phyloP scores from a whole-genome alignment of 2,888 invertebrate genomes.

The Drosophila infuscata region DNA sequence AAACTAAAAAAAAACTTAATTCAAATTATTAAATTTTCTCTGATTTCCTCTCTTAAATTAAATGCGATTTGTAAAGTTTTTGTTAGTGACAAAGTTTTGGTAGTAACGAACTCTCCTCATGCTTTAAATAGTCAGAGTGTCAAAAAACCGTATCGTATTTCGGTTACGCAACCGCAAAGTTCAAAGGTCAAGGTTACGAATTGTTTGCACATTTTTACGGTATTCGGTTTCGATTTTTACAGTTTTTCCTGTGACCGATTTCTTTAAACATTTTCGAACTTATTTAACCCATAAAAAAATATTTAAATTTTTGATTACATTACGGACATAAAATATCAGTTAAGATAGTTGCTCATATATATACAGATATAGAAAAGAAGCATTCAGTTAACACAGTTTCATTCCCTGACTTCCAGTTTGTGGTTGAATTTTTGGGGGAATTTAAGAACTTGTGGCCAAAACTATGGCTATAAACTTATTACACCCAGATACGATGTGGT shows the following conservation, averaged over 20 bases:
- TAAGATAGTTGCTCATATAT: neutral
- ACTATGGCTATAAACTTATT: constrained; percentile 70
- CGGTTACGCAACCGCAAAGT: neutral
- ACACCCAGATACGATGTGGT: constrained; percentile 85
- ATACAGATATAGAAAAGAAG: neutral
- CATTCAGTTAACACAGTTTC: constrained; percentile 24
- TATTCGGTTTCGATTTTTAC: neutral
- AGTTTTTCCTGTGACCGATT: neutral
- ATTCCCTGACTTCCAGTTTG: constrained; percentile 29
- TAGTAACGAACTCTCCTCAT: neutral
- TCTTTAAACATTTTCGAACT: neutral
- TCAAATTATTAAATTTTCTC: neutral
- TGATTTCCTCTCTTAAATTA: neutral
- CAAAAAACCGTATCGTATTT: neutral
- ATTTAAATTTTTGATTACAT: neutral
- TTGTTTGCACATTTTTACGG: neutral
- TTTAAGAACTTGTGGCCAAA: constrained; percentile 24
- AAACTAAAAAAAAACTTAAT: neutral
- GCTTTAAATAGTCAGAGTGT: neutral
- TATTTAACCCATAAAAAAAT: too few relatives aligned
- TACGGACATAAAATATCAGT: neutral
- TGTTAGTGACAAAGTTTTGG: neutral
- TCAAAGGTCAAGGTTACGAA: neutral
- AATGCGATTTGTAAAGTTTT: too few relatives aligned
- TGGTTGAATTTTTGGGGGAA: constrained; percentile 4